phyloP scores from a whole-genome alignment of 2,113 vertebrate species.

The Tinamus guttatus region DNA sequence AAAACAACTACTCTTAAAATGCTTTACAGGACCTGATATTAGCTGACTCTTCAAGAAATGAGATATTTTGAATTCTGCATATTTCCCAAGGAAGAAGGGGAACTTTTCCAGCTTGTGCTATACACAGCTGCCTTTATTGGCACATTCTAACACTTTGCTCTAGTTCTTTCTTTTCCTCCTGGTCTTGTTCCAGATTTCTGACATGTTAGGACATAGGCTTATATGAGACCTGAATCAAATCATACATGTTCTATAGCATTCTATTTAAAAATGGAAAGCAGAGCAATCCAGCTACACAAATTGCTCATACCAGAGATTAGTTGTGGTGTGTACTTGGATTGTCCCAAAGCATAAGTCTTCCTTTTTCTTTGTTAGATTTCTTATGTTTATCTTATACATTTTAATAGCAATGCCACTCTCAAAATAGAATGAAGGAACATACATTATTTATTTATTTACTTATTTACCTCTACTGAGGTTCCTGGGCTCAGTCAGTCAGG shows the following conservation, averaged over 20 bases:
- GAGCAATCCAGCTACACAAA: not conserved
- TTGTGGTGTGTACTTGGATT: not conserved
- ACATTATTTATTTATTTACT: too few relatives aligned
- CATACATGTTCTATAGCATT: rapidly evolving
- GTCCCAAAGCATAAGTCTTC: not conserved
- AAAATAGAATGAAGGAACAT: not conserved
- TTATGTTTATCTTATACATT: not conserved
- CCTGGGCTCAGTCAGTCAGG: not conserved
- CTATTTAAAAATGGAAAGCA: not conserved
- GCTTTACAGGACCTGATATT: not conserved
- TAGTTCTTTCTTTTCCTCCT: not conserved
- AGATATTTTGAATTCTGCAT: not conserved
- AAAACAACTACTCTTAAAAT: not conserved
- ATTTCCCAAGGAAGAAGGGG: not conserved
- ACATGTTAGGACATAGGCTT: not conserved
- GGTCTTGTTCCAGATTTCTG: not conserved
- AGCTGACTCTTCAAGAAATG: not conserved
- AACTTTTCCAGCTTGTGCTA: rapidly evolving
- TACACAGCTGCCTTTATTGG: not conserved
- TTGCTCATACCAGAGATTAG: not conserved
- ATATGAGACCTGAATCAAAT: not conserved
- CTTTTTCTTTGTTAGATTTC: not conserved
- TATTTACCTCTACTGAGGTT: not conserved
- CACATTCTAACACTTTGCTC: not conserved
- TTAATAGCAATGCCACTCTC: not conserved